phyloP scores from a whole-genome alignment of 2,113 vertebrate genomes.

The Motacilla alba region DNA sequence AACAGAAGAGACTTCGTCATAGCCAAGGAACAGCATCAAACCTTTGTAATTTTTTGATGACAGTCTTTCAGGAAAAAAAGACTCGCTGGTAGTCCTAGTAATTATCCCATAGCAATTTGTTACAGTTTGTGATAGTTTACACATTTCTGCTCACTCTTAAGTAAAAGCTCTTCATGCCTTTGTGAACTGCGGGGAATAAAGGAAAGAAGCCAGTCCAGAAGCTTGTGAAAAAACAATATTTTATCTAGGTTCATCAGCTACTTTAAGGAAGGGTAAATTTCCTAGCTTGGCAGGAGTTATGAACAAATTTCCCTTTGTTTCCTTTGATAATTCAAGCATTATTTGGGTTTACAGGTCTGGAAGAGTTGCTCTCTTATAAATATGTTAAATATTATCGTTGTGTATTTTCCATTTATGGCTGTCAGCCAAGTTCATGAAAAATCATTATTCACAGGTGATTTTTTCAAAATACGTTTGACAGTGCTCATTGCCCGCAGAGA shows the following conservation, averaged over 20 bases:
- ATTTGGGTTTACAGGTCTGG: background rate
- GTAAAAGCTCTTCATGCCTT: background rate
- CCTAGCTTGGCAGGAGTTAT: background rate
- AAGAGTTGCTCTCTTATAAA: background rate
- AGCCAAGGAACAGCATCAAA: background rate
- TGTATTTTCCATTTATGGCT: background rate
- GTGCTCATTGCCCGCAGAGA: background rate
- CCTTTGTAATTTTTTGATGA: background rate
- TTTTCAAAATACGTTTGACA: background rate
- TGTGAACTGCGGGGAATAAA: background rate
- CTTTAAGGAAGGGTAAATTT: background rate
- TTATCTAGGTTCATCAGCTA: background rate
- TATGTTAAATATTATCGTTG: background rate
- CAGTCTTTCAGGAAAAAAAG: background rate
- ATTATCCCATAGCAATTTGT: background rate
- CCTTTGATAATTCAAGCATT: background rate
- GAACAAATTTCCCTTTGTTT: background rate
- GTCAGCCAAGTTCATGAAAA: background rate
- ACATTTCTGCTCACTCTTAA: background rate
- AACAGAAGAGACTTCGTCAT: background rate
- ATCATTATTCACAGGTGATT: background rate
- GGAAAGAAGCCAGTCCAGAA: background rate
- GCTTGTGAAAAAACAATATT: background rate
- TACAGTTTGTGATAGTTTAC: background rate
- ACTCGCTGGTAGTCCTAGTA: background rate